phyloP scores from a whole-genome alignment of 2,113 vertebrate species.

The Romanogobio albipinnatus region DNA sequence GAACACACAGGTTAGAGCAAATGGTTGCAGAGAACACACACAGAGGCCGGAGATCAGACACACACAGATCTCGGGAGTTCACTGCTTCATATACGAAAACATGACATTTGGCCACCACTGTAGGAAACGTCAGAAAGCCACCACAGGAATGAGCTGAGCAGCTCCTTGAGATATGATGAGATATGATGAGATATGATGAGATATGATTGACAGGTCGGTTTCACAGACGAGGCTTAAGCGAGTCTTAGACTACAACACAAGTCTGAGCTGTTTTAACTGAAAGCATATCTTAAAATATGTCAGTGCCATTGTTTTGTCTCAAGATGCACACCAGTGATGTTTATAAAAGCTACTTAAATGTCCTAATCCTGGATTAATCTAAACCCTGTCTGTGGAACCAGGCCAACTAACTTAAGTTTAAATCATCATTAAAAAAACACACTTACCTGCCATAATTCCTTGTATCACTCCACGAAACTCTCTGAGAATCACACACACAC shows the following conservation, averaged over 20 bases:
- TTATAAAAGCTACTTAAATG: too few species aligned
- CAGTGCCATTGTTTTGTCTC: too few species aligned
- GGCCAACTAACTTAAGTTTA: background rate
- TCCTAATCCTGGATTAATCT: too few species aligned
- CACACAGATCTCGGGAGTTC: background rate
- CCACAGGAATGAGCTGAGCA: background rate
- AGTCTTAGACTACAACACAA: too few species aligned
- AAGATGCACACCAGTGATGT: too few species aligned
- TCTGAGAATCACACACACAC: background rate
- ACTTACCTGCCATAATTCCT: background rate
- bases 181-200: background rate
- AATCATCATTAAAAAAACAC: background rate
- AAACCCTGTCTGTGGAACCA: too few species aligned
- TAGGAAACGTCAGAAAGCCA: background rate
- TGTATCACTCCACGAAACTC: background rate
- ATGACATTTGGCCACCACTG: background rate
- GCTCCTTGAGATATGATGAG: background rate
- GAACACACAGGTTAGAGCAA: slow-evolving; percentile 36
- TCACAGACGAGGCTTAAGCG: too few species aligned
- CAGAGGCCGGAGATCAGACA: slow-evolving; percentile 5
- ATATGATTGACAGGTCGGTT: background rate
- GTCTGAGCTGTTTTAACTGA: too few species aligned
- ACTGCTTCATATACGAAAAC: background rate
- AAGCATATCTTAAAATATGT: too few species aligned
- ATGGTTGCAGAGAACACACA: slow-evolving; percentile 43